Conservation (phyloP, 2,113 vertebrate species). For the Cygnus atratus region DNA sequence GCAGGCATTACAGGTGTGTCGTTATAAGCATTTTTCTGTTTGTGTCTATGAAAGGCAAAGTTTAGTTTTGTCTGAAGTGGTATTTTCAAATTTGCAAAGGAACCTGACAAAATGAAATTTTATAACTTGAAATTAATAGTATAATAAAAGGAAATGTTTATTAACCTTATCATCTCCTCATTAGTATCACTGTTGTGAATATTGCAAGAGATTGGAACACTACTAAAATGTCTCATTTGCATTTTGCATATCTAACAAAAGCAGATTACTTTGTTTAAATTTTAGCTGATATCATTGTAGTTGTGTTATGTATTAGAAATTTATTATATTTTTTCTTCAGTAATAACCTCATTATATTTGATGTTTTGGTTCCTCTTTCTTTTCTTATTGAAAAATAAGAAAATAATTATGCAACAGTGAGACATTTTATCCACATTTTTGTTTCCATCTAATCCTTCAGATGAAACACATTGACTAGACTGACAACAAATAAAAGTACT, state of each 20-base stretch:
- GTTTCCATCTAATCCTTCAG: constrained; percentile 50
- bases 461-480: constrained; percentile 34
- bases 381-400: constrained; percentile 44
- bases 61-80: background rate
- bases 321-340: constrained; percentile 64
- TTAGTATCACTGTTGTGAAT: constrained; percentile 56
- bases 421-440: constrained; percentile 52
- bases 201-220: constrained; percentile 13
- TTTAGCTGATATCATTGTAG: constrained; percentile 63
- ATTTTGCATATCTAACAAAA: constrained; percentile 70
- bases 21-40: background rate
- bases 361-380: constrained; percentile 51
- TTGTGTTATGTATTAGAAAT: constrained; percentile 71
- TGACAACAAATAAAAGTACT: constrained; percentile 62
- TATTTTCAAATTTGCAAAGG: background rate
- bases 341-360: constrained; percentile 72
- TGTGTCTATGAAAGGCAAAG: background rate
- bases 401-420: constrained; percentile 52
- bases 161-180: constrained; percentile 65
- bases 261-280: constrained; percentile 68
- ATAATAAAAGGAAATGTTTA: constrained; percentile 51
- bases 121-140: background rate
- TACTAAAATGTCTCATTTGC: constrained; percentile 72
- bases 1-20: background rate
- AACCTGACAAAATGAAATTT: constrained; percentile 1